Percentiles rank a stretch among this genome's conserved stretches.
These are phyloP conservation scores for Limosa lapponica DNA, from an alignment of 2,797 vertebrate genomes.

Conservation along the genomic window DNA sequence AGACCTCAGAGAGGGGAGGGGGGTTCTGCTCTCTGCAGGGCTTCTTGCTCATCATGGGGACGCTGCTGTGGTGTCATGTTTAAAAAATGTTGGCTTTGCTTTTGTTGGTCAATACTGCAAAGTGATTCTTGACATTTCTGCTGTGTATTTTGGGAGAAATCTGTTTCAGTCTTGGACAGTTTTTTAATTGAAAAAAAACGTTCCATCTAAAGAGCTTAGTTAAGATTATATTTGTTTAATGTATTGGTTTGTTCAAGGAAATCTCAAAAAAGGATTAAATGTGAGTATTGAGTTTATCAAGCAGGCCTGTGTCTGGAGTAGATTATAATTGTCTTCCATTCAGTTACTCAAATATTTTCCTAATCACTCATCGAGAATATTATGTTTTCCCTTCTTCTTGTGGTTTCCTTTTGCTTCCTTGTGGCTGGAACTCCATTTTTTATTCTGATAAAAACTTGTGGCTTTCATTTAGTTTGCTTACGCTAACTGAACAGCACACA, in stretches of 20 bases:
- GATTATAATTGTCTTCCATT: conserved; percentile 45
- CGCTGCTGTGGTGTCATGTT: conserved; percentile 6
- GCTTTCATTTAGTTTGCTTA: background rate
- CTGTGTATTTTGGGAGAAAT: background rate
- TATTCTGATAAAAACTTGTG: conserved; percentile 11
- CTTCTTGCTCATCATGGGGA: background rate
- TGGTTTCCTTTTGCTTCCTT: conserved; percentile 24
- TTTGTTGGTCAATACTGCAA: conserved; percentile 19
- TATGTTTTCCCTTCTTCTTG: conserved; percentile 10
- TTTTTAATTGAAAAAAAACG: background rate
- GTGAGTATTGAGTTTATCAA: background rate
- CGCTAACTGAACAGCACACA: background rate
- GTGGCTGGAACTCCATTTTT: conserved; percentile 16
- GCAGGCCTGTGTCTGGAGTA: conserved; percentile 40
- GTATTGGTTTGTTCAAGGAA: background rate
- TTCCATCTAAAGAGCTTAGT: background rate
- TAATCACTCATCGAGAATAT: conserved; percentile 42
- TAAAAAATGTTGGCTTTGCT: conserved; percentile 60
- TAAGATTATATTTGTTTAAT: conserved; percentile 14
- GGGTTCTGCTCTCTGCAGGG: background rate
- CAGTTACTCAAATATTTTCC: conserved; percentile 59
- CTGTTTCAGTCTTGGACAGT: background rate
- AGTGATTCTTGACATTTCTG: conserved; percentile 23
- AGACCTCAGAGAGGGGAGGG: background rate
- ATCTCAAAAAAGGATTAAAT: background rate